phyloP scores from a whole-genome alignment of 2,797 vertebrate species.

The Sardinella longiceps region DNA sequence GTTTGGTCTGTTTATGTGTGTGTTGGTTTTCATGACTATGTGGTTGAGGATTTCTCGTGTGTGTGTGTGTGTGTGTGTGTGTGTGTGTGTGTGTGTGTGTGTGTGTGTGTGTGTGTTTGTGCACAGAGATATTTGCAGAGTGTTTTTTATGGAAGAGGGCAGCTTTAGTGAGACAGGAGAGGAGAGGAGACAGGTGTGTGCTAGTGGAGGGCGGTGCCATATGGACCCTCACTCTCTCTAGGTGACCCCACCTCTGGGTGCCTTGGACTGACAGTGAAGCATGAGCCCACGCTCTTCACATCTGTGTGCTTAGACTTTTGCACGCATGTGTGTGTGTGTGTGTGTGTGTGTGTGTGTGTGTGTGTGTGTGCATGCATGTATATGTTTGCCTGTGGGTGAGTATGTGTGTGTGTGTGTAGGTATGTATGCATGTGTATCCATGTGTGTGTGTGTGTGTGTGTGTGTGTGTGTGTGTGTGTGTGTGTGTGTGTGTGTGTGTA shows the following conservation, averaged over 20 bases:
- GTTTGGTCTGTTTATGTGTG: not conserved
- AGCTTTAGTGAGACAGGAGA: not conserved
- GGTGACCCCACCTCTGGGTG: not conserved
- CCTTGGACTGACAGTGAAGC: not conserved
- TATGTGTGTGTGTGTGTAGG: not conserved
- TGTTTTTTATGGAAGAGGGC: too few relatives aligned
- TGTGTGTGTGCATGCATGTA: not conserved
- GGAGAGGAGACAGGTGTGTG: not conserved
- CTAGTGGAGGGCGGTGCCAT: not conserved
- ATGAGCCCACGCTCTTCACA: not conserved
- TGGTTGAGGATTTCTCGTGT: not conserved
- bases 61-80: slow-evolving; percentile 16
- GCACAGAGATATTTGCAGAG: too few relatives aligned
- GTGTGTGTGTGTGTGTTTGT: not conserved
- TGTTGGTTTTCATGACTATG: not conserved
- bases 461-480: not conserved
- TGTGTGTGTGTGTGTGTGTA: not conserved
- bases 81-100: slow-evolving; percentile 19
- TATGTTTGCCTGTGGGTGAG: not conserved
- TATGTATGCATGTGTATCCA: not conserved
- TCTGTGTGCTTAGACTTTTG: not conserved
- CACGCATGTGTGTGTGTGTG: not conserved
- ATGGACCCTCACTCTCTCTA: not conserved
- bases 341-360: not conserved
- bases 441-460: not conserved